Percentiles rank a stretch among this genome's conserved stretches.
Evolutionary conservation across 2,888 invertebrate genomes (phyloP).

Genomic region (Cosmorhoe ocellata): DNA sequence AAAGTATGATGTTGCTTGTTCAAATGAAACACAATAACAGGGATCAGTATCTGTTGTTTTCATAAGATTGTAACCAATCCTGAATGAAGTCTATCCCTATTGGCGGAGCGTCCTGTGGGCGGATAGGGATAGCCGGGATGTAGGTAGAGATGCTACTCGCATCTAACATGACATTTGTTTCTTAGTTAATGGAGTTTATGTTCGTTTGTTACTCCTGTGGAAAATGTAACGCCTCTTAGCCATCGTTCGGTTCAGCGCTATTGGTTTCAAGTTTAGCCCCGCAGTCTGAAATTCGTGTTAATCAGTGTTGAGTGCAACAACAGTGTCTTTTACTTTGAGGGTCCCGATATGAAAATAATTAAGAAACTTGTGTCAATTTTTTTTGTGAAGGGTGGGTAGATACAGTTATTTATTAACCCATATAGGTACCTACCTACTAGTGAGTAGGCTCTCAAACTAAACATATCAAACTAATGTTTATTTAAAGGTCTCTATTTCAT

Average conservation of each 20-base stretch:
- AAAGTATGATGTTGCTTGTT: constrained; percentile 45
- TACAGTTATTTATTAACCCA: too few species aligned
- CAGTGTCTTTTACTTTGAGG: constrained; percentile 21
- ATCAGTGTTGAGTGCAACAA: constrained; percentile 33
- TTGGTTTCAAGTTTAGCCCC: constrained; percentile 62
- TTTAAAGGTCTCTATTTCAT: too few species aligned
- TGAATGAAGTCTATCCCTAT: constrained; percentile 46
- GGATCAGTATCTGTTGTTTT: constrained; percentile 64
- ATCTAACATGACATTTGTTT: constrained; percentile 54
- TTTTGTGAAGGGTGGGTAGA: too few species aligned
- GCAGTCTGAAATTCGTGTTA: constrained; percentile 40
- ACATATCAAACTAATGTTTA: too few species aligned
- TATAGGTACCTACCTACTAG: too few species aligned
- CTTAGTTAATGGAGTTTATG: constrained; percentile 51
- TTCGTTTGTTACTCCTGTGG: constrained; percentile 45
- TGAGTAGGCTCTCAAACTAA: too few species aligned
- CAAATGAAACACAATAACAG: constrained; percentile 63
- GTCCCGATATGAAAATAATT: constrained; percentile 2
- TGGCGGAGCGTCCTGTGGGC: constrained; percentile 61
- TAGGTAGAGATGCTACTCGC: constrained; percentile 49
- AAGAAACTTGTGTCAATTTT: constrained; percentile 9
- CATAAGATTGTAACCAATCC: constrained; percentile 71
- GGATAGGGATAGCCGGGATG: constrained; percentile 61
- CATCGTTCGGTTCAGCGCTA: constrained; percentile 53
- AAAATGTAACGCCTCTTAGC: constrained; percentile 67